Evolutionary conservation across 2,797 vertebrate species (phyloP), one percentile per base, ranked within the genome.

Genomic region (Merluccius polli): DNA sequence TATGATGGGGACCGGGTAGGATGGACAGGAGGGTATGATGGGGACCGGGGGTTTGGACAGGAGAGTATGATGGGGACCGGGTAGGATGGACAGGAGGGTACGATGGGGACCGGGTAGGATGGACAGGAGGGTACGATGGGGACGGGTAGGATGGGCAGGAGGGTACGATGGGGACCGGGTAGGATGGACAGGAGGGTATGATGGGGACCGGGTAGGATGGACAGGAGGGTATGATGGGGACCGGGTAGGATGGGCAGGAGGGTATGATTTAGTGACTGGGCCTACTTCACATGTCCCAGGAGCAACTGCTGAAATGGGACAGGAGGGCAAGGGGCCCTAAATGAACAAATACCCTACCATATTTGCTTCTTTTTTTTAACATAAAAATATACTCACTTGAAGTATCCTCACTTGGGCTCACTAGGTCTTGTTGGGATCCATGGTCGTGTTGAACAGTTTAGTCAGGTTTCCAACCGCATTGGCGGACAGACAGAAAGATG

Each of bases 361-460:
- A 63, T 24, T 63, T 13, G 44, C 2, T 63, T 63, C 24, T 63
- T 24, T 63, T 24, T 21, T n/a, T 1, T n/a, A 9, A 24, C 18
- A 59, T 6, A n/a, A 59, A 9, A n/a, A 1, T n/a, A n/a, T n/a
- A 90, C 97, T 97, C 93, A 99, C 98, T 99, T 99, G 93, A 99
- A 99, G 82, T 99, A 99, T 99, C 98, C 90, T 99, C 98, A 9
- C 97, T 98, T 72, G 97, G 97, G 79, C 97, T 99, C 93, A 97
- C 98, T 98, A 98, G 0, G 95, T 97, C 89, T 96, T 96, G 90
- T 98, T 98, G 72, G 84, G 35, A 3, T 91, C 93, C 79, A 93
- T 84, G 31, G 93, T 95, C 91, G 95, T 94, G 91, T 96, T 96
- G 79, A 97, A 88, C 70, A 98, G 92, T 92, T 93, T 95, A 1